Conservation (phyloP, 2,113 vertebrate genomes). For the Pagrus major region DNA sequence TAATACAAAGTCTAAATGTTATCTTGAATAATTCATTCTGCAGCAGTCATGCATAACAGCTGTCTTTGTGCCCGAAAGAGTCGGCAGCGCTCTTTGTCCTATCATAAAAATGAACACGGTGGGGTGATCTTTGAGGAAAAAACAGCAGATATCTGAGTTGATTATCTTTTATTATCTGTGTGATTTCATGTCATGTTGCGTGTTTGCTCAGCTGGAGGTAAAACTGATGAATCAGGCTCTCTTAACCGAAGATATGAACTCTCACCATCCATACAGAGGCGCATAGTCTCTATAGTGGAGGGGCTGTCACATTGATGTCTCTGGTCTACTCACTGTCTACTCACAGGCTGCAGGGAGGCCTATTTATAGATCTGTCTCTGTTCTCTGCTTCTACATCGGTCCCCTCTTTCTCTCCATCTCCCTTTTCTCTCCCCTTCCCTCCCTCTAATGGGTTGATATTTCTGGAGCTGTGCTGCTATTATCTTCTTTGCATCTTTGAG, state of each 20-base stretch:
- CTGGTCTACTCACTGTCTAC: conserved; percentile 77
- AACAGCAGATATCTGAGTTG: neutral
- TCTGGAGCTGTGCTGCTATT: conserved; percentile 60
- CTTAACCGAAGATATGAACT: conserved; percentile 45
- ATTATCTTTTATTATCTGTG: neutral
- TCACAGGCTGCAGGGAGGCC: conserved; percentile 77
- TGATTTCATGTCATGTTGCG: conserved; percentile 15
- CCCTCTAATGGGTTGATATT: conserved; percentile 71
- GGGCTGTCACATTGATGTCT: conserved; percentile 80
- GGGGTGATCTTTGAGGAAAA: conserved; percentile 25
- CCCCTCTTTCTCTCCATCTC: conserved; percentile 59
- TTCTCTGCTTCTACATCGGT: conserved; percentile 65
- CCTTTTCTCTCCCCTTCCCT: conserved; percentile 38
- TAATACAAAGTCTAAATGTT: conserved; percentile 80
- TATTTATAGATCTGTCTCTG: conserved; percentile 81
- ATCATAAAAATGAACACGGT: neutral
- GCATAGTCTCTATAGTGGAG: conserved; percentile 56
- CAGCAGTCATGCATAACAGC: conserved; percentile 69
- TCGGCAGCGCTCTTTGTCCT: conserved; percentile 33
- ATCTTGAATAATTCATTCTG: conserved; percentile 74
- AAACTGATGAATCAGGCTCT: conserved; percentile 59
- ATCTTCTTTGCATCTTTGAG: conserved; percentile 65
- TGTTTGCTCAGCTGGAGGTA: conserved; percentile 32
- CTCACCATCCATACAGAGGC: conserved; percentile 43
- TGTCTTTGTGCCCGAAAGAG: conserved; percentile 63